Evolutionary conservation across 2,888 invertebrate genomes (phyloP).

Genomic region (Miltochrista miniata): DNA sequence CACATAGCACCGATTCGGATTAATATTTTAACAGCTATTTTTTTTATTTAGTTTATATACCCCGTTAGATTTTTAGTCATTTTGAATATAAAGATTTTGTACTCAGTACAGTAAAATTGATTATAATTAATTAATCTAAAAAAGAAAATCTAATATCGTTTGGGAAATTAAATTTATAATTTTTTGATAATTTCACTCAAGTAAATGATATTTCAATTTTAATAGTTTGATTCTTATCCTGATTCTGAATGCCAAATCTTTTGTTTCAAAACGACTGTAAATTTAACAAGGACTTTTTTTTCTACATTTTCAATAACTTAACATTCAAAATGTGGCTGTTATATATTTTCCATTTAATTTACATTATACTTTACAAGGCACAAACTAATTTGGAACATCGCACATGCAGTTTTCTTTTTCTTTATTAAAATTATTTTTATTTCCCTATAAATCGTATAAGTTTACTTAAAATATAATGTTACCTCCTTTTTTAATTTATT

Average conservation of each 20-base stretch:
- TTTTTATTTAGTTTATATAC: slow-evolving; percentile 7
- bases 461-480: slow-evolving; percentile 34
- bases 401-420: slow-evolving; percentile 16
- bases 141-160: too few species aligned
- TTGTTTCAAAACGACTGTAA: too few species aligned
- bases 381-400: slow-evolving; percentile 27
- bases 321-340: slow-evolving; percentile 27
- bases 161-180: too few species aligned
- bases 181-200: too few species aligned
- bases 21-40: slow-evolving; percentile 36
- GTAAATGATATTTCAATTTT: too few species aligned
- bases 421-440: slow-evolving; percentile 23
- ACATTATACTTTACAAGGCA: slow-evolving; percentile 23
- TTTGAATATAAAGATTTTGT: too few species aligned
- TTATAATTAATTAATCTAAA: too few species aligned
- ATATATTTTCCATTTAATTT: slow-evolving; percentile 16
- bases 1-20: slow-evolving; percentile 60
- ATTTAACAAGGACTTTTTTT: slow-evolving; percentile 2
- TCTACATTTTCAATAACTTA: slow-evolving; percentile 27
- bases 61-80: too few species aligned
- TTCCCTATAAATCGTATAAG: slow-evolving; percentile 32
- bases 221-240: too few species aligned
- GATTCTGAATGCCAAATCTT: too few species aligned
- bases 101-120: too few species aligned
- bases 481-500: slow-evolving; percentile 32